These are phyloP conservation scores for Spongia lamella DNA, from an alignment of 37 sponge, comb jelly and placozoan species.

Conservation along the genomic window DNA sequence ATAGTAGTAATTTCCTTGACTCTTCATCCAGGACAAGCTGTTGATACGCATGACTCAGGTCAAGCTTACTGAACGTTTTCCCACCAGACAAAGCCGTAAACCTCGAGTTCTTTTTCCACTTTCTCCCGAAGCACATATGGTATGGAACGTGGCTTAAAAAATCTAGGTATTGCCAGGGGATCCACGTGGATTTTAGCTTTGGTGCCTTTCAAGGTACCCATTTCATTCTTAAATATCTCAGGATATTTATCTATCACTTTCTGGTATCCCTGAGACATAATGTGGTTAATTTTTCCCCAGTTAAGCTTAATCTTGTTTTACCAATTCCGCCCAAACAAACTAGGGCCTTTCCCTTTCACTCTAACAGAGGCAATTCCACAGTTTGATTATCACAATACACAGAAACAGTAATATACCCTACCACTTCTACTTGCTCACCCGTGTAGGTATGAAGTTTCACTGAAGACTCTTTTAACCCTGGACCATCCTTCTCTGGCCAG, in stretches of 20 bases:
- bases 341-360: not conserved
- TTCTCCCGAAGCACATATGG: constrained; percentile 7
- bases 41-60: constrained; percentile 9
- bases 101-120: not conserved
- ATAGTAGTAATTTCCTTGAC: constrained; percentile 2
- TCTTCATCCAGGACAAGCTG: constrained; percentile 7
- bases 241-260: not conserved
- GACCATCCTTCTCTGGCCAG: too few relatives aligned
- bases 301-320: not conserved
- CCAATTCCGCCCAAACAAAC: constrained; percentile 2
- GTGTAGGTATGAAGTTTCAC: not conserved
- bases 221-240: not conserved
- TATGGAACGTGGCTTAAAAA: not conserved
- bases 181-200: not conserved
- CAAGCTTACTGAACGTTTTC: constrained; percentile 3
- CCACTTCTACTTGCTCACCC: not conserved
- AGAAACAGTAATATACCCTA: not conserved
- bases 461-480: too few relatives aligned
- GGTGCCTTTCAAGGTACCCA: not conserved
- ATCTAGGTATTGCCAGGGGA: not conserved
- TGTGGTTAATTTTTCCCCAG: not conserved
- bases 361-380: not conserved
- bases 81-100: constrained; percentile 10
- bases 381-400: not conserved
- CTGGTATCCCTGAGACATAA: not conserved